Percentiles rank a stretch among this genome's conserved stretches.
Evolutionary conservation across 2,888 invertebrate species (phyloP).

Genomic region (Ischnura elegans): DNA sequence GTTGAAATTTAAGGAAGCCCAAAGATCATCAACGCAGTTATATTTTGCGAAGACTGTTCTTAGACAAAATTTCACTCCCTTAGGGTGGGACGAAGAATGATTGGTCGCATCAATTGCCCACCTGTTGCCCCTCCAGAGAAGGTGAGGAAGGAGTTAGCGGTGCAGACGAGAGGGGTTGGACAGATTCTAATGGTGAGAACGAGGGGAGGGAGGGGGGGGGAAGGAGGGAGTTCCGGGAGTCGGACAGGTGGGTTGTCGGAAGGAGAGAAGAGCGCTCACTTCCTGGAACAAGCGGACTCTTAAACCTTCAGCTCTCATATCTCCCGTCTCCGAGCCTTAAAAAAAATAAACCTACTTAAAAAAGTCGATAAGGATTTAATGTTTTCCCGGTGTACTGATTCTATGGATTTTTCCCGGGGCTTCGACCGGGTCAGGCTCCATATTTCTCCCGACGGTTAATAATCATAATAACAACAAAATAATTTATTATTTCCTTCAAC

Average conservation of each 20-base stretch:
- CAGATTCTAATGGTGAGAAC: background rate
- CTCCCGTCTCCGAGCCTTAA: no score
- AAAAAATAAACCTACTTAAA: no score
- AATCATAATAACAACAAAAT: no score
- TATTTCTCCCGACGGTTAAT: no score
- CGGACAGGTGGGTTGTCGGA: background rate
- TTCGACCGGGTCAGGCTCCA: no score
- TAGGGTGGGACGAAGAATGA: background rate
- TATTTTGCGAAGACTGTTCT: background rate
- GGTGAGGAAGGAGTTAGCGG: background rate
- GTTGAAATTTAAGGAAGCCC: no score
- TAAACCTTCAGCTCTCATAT: background rate
- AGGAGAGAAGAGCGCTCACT: background rate
- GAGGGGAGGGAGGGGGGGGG: background rate
- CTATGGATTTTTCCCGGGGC: no score
- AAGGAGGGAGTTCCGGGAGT: background rate
- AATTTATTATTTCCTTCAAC: no score
- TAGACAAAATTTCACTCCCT: background rate
- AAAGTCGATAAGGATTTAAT: no score
- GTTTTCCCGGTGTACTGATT: no score
- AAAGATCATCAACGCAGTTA: background rate
- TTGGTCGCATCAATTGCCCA: background rate
- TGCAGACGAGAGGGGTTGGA: background rate
- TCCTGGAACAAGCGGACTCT: background rate
- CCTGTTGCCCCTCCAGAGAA: background rate